A percentile compares a stretch with the other conserved stretches of the same genome.
phyloP scores from a whole-genome alignment of 2,113 vertebrate genomes.

The Empidonax traillii region DNA sequence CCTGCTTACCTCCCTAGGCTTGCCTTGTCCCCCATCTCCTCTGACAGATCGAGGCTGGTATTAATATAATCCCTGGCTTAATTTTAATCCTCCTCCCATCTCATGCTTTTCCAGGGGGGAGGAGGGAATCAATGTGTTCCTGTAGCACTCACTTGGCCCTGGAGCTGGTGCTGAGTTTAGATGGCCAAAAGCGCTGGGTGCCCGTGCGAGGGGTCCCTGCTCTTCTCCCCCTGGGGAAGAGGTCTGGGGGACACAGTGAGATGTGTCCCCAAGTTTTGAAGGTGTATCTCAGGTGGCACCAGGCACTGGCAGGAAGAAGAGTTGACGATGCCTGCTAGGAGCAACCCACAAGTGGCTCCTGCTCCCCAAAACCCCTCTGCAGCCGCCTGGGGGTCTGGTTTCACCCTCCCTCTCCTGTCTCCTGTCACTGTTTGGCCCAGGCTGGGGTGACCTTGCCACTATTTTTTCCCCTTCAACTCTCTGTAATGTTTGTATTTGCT shows the following conservation, averaged over 20 bases:
- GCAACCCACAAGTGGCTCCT: neutral
- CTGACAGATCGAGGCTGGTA: neutral
- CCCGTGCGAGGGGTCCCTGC: fast-evolving
- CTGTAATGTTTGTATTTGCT: no score
- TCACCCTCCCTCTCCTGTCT: neutral
- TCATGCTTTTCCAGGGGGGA: neutral
- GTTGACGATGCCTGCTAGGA: fast-evolving
- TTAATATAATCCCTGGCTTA: constrained; percentile 22
- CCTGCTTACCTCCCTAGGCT: fast-evolving
- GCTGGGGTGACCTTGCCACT: neutral
- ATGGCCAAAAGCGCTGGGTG: fast-evolving
- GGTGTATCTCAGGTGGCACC: neutral
- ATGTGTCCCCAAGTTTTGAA: neutral
- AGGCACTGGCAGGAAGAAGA: neutral
- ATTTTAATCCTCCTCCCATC: constrained; percentile 17
- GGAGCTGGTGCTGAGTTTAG: neutral
- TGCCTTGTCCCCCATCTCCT: neutral
- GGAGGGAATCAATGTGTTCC: neutral
- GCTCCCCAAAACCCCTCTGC: neutral
- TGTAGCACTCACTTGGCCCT: neutral
- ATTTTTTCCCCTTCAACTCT: neutral
- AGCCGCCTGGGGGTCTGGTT: neutral
- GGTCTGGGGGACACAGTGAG: fast-evolving
- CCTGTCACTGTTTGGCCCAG: neutral
- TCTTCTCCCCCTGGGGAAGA: fast-evolving